phyloP scores from a whole-genome alignment of 2,888 invertebrate species.

The Drosophila recens region DNA sequence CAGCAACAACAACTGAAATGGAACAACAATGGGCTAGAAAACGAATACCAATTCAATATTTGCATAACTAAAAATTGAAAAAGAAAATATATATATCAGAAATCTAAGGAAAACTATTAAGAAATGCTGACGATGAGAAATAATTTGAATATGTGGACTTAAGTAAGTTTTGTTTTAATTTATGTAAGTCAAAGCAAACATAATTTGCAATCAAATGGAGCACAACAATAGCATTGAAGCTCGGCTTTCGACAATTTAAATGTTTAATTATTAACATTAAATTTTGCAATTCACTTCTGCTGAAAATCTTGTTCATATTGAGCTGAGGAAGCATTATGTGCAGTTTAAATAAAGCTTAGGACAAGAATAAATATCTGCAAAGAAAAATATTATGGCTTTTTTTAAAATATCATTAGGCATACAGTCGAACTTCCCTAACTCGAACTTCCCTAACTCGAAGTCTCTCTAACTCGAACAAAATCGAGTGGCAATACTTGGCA shows the following conservation, averaged over 20 bases:
- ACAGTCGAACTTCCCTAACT: too few relatives aligned
- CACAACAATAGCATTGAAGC: neutral
- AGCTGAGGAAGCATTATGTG: neutral
- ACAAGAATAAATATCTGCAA: neutral
- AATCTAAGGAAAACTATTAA: neutral
- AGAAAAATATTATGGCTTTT: neutral
- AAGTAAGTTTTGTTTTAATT: neutral
- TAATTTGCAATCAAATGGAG: neutral
- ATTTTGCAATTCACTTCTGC: neutral
- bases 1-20: constrained; percentile 26
- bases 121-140: neutral
- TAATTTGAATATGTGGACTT: too few relatives aligned
- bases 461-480: too few relatives aligned
- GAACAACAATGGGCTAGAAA: constrained; percentile 41
- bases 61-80: neutral
- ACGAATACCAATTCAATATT: neutral
- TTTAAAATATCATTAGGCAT: neutral
- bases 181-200: neutral
- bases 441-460: too few relatives aligned
- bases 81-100: neutral
- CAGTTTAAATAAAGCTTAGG: neutral
- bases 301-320: too few relatives aligned
- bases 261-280: neutral
- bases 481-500: too few relatives aligned
- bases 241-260: too few relatives aligned